phyloP scores from a whole-genome alignment of 2,113 vertebrate species.

The Sylvietta virens region DNA sequence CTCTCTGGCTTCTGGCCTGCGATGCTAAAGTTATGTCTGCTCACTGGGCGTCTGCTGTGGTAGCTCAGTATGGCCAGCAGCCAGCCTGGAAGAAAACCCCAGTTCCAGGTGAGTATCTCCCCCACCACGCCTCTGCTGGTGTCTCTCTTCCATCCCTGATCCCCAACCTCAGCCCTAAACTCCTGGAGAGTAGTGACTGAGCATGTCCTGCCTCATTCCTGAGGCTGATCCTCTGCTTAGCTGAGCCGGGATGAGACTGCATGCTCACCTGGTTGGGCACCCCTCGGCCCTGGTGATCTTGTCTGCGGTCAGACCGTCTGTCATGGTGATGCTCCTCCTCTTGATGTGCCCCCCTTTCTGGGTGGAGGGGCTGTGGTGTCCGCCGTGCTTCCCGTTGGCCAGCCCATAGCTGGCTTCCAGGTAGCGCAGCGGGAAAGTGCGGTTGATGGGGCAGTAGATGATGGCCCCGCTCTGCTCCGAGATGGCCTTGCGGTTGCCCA shows the following conservation, averaged over 20 bases:
- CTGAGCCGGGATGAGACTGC: fast-evolving
- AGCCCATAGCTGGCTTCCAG: slow-evolving; percentile 94
- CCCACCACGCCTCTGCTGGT: not conserved
- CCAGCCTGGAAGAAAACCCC: not conserved
- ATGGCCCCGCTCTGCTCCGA: slow-evolving; percentile 86
- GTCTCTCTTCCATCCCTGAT: not conserved
- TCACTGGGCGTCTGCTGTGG: not conserved
- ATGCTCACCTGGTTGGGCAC: slow-evolving; percentile 83
- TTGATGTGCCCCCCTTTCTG: slow-evolving; percentile 94
- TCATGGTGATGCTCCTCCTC: slow-evolving; percentile 95
- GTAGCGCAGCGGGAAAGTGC: slow-evolving; percentile 94
- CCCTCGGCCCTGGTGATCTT: slow-evolving; percentile 83
- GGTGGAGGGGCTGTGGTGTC: slow-evolving; percentile 79
- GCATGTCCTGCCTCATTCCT: not conserved
- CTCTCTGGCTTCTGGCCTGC: not conserved
- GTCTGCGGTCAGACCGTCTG: slow-evolving; percentile 88
- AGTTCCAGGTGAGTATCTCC: not conserved
- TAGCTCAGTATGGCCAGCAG: not conserved
- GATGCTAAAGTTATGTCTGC: not conserved
- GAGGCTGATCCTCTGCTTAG: not conserved
- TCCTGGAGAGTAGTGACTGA: not conserved
- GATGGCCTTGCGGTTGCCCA: slow-evolving; percentile 86
- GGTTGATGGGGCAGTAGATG: slow-evolving; percentile 93
- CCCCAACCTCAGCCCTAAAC: not conserved
- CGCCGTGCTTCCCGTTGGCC: slow-evolving; percentile 78